Percentiles rank a stretch among this genome's conserved stretches.
Evolutionary conservation across 1,140 invertebrate genomes (phyloP).

Genomic region (Aporrectodea caliginosa): DNA sequence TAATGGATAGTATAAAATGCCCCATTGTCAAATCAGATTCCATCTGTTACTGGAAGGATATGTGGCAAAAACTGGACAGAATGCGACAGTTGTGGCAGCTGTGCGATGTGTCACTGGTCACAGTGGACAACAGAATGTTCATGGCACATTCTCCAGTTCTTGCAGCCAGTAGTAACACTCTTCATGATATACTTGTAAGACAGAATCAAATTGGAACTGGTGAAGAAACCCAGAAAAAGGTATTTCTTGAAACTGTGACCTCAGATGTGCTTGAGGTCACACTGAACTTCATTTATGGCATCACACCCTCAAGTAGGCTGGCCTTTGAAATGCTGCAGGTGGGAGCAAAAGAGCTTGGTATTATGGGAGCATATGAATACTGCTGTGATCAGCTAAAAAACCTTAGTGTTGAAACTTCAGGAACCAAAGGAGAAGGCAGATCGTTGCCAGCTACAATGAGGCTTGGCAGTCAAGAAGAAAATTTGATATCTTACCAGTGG

Average conservation of each 20-base stretch:
- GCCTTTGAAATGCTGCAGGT: constrained; percentile 4
- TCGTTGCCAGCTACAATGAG: no score
- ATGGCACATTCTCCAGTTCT: constrained; percentile 28
- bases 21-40: not conserved
- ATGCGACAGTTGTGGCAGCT: constrained; percentile 26
- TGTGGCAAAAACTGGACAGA: constrained; percentile 22
- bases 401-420: no score
- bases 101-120: constrained; percentile 22
- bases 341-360: constrained; percentile 20
- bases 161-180: constrained; percentile 24
- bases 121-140: constrained; percentile 17
- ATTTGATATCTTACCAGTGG: no score
- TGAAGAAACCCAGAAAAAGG: constrained; percentile 7
- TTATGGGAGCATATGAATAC: constrained; percentile 21
- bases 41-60: constrained; percentile 30
- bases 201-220: not conserved
- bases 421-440: no score
- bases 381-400: not conserved
- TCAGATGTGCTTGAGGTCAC: constrained; percentile 23
- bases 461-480: no score
- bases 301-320: constrained; percentile 12
- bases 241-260: constrained; percentile 9
- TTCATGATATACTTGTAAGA: constrained; percentile 16
- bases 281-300: constrained; percentile 30
- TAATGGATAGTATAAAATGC: not conserved